Base-by-base conservation (phyloP, 2,888 invertebrate species). In the Amitus sp. region DNA sequence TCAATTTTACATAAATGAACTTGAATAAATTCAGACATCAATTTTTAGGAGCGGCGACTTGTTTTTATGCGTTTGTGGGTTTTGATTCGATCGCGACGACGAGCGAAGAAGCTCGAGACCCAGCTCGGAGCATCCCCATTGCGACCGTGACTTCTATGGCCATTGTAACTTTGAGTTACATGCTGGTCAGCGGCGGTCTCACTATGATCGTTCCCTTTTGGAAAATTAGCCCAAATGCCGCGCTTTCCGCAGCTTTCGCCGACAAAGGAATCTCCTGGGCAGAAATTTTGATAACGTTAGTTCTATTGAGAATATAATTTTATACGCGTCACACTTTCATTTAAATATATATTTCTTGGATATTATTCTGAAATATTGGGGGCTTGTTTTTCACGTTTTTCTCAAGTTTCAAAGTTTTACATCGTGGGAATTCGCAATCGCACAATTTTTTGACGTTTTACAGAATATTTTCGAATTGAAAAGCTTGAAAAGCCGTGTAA, bases 61-160 rank as follows among this genome's bases (percentile, higher is more conserved):
- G 95, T 77, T 95, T 96, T 76, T 96, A 94, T 76, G 95, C 95
- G 0, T 96, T 94, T 74, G 92, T 95, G 4, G 95, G 95, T 0
- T 94, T 96, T 72, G 96, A 96, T 76, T 93, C 93, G 70, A 94
- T 96, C 65, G 94, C 95, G 0, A 94, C 94, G 0, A 90, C 93
- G 0, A 92, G 93, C 2, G 94, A 94, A 80, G 94, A 95, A 82
- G 94, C 94, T 0, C 90, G 88, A 71, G 90, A 91, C 72, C 94
- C 94, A 0, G 83, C 88, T 0, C 86, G 88, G 19, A 94, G 93
- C 13, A 93, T 96, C 71, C 94, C 94, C 0, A 85, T 92, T 58
- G 94, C 95, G 0, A 94, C 95, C 0, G 85, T 93, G 13, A 78
- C 91, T 13, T 93, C 95, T 0, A 90, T 95, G 88, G 87, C 87